Evolutionary conservation across 1,140 invertebrate species (phyloP), one percentile per base, ranked within the genome.

Genomic region (Penaeus vannamei): DNA sequence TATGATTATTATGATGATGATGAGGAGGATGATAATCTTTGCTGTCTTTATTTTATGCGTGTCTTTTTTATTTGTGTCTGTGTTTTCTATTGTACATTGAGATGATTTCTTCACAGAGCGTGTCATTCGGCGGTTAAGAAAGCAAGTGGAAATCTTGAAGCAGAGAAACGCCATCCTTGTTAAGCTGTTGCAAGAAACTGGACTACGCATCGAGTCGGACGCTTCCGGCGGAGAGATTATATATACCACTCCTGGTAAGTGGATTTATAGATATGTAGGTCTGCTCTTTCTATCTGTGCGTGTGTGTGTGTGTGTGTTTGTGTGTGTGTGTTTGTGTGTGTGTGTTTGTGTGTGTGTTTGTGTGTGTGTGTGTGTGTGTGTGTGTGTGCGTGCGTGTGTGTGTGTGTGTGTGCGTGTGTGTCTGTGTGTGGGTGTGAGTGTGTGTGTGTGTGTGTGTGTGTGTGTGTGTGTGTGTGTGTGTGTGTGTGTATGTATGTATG

Each of bases 111-210:
- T 46, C 42, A 17, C 87, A 89, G 87, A 89, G 66, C 66, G 46
- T 26, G 87, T 84, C 77, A 77, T 89, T 23, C 64, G 46, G 17
- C 53, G 83, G 59, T 42, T 89, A 61, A 79, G 79, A 72, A 89
- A 84, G 61, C 87, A 85, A 29, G 87, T 89, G 42, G 14, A 61
- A 66, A 59, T 59, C 26, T 20, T 89, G 59, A 89, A 89, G 82
- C 69, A 89, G 7, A 81, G 82, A 22, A 89, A 89, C 53, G 87
- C 87, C 32, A 26, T 89, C 7, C 60, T 89, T 1, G 82, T 89
- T 26, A 89, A 89, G 60, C 69, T 89, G n/a, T 61, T 89, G 5
- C 87, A 89, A 32, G 87, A 89, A 61, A 85, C 72, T 32, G 87
- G 87, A 7, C 82, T 89, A 19, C 66, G 83, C 1, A 64, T 89